A percentile compares a stretch with the other conserved stretches of the same genome.
phyloP scores from a whole-genome alignment of 2,113 vertebrate genomes.

The Hyla sarda region DNA sequence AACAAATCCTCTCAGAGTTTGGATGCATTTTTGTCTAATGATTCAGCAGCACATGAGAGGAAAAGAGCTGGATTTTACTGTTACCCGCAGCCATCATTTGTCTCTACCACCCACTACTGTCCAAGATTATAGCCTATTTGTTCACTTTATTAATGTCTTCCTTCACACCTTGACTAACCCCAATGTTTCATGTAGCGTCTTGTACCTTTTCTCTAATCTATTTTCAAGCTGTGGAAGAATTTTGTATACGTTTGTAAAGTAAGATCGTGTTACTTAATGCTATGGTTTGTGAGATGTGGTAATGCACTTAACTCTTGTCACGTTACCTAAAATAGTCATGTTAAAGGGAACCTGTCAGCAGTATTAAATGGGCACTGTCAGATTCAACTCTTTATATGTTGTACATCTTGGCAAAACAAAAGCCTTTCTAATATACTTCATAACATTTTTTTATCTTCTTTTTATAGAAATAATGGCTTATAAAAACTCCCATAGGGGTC shows the following conservation, averaged over 20 bases:
- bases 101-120: constrained; percentile 63
- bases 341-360: too few species aligned
- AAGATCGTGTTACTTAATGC: not conserved
- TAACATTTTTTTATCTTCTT: too few species aligned
- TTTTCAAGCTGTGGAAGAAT: not conserved
- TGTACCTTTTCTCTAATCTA: not conserved
- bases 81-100: constrained; percentile 14
- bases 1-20: constrained; percentile 71
- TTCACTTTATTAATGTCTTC: not conserved
- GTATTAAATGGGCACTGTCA: too few species aligned
- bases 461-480: too few species aligned
- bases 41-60: constrained; percentile 81
- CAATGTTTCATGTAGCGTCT: not conserved
- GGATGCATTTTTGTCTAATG: constrained; percentile 78
- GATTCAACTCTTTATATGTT: too few species aligned
- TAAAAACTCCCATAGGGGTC: too few species aligned
- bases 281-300: not conserved
- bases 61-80: constrained; percentile 67
- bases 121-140: not conserved
- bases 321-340: not conserved
- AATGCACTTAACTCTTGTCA: not conserved
- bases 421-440: too few species aligned
- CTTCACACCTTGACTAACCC: not conserved
- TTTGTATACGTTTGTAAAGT: not conserved
- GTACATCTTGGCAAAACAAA: too few species aligned